These are phyloP conservation scores for Nothoprocta pentlandii DNA, from an alignment of 2,113 vertebrate genomes.

Conservation along the genomic window DNA sequence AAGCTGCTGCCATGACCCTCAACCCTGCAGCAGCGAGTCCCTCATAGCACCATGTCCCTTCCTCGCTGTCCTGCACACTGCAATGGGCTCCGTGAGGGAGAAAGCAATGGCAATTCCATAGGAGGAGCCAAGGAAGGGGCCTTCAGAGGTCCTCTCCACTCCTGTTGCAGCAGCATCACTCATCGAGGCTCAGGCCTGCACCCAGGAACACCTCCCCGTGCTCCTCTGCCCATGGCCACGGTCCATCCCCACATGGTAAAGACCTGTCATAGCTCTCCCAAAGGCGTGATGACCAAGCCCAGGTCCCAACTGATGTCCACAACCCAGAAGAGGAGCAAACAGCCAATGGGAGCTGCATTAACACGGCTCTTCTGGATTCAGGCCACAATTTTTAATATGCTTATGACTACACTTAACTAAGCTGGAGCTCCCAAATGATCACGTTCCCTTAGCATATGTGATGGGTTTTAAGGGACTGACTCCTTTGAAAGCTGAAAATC, in stretches of 20 bases:
- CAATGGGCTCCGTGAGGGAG: not conserved
- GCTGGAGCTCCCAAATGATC: not conserved
- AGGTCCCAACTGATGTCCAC: not conserved
- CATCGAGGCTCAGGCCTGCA: not conserved
- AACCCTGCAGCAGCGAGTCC: not conserved
- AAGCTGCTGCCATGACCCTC: not conserved
- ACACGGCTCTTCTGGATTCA: not conserved
- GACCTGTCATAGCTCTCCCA: not conserved
- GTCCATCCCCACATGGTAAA: not conserved
- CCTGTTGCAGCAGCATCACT: not conserved
- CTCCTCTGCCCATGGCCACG: not conserved
- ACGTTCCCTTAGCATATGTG: fast-evolving
- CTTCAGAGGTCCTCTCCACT: not conserved
- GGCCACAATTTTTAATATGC: not conserved
- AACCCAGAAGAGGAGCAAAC: not conserved
- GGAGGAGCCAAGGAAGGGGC: not conserved
- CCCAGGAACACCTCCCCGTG: not conserved
- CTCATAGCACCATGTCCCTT: not conserved
- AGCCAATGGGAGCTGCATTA: not conserved
- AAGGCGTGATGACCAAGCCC: fast-evolving
- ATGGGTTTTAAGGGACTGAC: not conserved
- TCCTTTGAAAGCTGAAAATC: not conserved
- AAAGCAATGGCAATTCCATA: not conserved
- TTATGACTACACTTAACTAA: not conserved
- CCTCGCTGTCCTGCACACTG: fast-evolving